A percentile compares a stretch with the other conserved stretches of the same genome.
Evolutionary conservation across 2,797 vertebrate genomes (phyloP).

Genomic region (Enteromius anoplus): DNA sequence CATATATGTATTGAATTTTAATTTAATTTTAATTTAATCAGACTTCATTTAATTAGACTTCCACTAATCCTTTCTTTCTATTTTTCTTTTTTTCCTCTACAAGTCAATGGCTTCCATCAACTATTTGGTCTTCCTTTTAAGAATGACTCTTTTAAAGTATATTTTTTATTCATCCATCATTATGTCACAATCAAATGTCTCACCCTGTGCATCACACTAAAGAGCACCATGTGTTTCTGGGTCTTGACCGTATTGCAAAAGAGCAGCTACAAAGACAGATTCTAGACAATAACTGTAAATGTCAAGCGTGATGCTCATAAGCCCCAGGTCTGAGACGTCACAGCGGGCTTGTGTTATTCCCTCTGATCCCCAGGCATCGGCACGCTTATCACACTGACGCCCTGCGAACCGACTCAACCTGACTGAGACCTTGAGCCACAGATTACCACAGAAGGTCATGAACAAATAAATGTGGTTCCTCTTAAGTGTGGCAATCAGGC

Average conservation of each 20-base stretch:
- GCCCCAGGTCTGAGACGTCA: background rate
- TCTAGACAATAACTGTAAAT: conserved; percentile 40
- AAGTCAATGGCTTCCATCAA: background rate
- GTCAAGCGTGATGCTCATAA: conserved; percentile 39
- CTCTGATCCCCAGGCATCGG: background rate
- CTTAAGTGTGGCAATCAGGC: background rate
- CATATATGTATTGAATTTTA: no score
- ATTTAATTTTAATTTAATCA: no score
- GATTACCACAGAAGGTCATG: conserved; percentile 53
- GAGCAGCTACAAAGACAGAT: conserved; percentile 3
- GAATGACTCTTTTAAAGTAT: background rate
- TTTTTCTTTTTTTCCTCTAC: no score
- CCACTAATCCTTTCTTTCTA: no score
- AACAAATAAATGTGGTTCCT: conserved; percentile 46
- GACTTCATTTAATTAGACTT: no score
- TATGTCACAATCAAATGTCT: background rate
- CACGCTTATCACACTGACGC: conserved; percentile 45
- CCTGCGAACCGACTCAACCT: conserved; percentile 11
- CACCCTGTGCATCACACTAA: background rate
- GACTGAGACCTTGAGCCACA: conserved; percentile 39
- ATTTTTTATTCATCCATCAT: background rate
- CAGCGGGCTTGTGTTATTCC: conserved; percentile 27
- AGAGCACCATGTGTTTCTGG: conserved; percentile 5
- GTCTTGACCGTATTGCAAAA: background rate
- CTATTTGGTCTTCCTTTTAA: background rate